Evolutionary conservation across 2,888 invertebrate genomes (phyloP), one percentile per base, ranked within the genome.

Genomic region (Anodontia alba): DNA sequence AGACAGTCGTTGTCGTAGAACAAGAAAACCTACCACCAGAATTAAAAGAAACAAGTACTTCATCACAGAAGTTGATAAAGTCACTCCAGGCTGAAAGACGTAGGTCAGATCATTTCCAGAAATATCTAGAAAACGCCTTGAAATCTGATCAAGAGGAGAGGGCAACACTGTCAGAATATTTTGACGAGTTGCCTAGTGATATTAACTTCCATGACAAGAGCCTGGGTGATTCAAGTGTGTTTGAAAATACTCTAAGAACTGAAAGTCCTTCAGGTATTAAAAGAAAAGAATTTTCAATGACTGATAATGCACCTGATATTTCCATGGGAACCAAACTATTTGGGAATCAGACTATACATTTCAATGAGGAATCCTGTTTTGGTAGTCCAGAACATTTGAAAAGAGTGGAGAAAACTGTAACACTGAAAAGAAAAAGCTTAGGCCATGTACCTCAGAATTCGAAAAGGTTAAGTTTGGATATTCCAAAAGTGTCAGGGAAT

Each of bases 91-190:
- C 79, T n/a, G 84, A 87, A 46, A 77, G 80, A 43, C 43, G 76
- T 0, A 54, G 81, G 10, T 85, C 85, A 8, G 77, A 80, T 73
- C 81, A 84, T 76, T 87, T 83, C 57, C 79, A 83, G 46, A 79
- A 84, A 76, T 87, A 81, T 43, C 68, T 87, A 17, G 73, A 80
- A 69, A 83, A 81, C 77, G 83, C 81, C 1, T 38, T 84, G 1
- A 49, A 76, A 49, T 77, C 67, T 23, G 66, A 42, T 31, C 78
- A 82, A n/a, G 62, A 5, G n/a, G 54, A 54, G 26, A 29, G 26
- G 7, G 10, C 29, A 1, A 26, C 26, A 23, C 10, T 54, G 26
- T 17, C 62, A 17, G 33, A 20, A 17, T 33, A 33, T 1, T 31
- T 33, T 20, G 23, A 31, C 3, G 62, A 62, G 17, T 33, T 12